Evolutionary conservation across 2,113 vertebrate genomes (phyloP).

Genomic region (Etia nguti): DNA sequence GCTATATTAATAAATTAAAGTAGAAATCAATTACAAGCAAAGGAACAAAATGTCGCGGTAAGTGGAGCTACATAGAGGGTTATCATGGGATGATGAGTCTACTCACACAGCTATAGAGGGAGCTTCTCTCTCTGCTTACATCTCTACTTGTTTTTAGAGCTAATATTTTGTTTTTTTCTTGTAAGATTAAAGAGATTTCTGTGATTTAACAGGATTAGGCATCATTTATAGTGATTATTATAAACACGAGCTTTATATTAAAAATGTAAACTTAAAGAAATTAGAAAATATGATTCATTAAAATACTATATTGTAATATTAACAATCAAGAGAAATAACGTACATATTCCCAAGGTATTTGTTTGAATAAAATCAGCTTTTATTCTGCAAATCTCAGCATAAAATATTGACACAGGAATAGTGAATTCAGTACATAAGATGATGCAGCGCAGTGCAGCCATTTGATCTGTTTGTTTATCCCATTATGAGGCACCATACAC

Average conservation of each 20-base stretch:
- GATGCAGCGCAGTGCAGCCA: background rate
- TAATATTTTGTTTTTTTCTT: background rate
- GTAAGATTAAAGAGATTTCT: background rate
- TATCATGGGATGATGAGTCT: slow-evolving; percentile 10
- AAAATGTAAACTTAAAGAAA: background rate
- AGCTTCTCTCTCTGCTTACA: background rate
- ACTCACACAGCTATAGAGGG: background rate
- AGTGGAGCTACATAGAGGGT: slow-evolving; percentile 14
- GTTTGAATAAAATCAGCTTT: background rate
- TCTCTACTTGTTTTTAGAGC: background rate
- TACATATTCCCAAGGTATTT: background rate
- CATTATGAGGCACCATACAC: slow-evolving; percentile 9
- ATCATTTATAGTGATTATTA: background rate
- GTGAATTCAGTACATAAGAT: background rate
- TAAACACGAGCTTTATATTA: background rate
- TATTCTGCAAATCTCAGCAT: background rate
- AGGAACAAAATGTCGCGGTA: slow-evolving; percentile 47
- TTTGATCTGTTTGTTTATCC: slow-evolving; percentile 33
- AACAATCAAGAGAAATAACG: background rate
- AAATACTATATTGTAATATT: background rate
- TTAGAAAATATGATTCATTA: background rate
- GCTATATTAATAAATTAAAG: slow-evolving; percentile 62
- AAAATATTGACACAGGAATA: slow-evolving; percentile 5
- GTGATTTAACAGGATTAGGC: background rate
- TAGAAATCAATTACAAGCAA: slow-evolving; percentile 66